Evolutionary conservation across 2,888 invertebrate genomes (phyloP), one percentile per base, ranked within the genome.

Genomic region (Hypercompe scribonia): DNA sequence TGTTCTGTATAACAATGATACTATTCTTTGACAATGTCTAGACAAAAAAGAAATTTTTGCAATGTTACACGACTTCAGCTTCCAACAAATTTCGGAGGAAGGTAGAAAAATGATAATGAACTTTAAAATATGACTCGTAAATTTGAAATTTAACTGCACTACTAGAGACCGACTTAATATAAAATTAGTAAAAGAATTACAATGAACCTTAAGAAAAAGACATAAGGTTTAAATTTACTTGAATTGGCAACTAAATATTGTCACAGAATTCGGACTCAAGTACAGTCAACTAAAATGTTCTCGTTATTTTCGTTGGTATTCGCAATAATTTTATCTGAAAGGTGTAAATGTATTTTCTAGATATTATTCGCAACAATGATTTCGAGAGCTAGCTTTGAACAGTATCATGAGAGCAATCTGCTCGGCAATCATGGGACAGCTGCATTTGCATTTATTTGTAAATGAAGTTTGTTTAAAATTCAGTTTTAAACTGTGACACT

Each of bases 291-390:
- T 61, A 61, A 61, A 84, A 82, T 80, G 70, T 84, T 82, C 76
- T 75, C 84, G 82, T 81, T 76, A 82, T 83, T 83, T 73, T 81
- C 73, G 79, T 70, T 68, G 78, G 77, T 68, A 76, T 65, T 76
- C 76, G 78, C 76, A 74, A 83, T 82, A 79, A 81, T 82, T 82
- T 79, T 70, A 74, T 75, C 21, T 76, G 78, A 80, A 77, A 82
- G 80, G 83, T 84, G 83, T 80, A 77, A 83, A 78, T 68, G 77
- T 77, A 63, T 73, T 73, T 67, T 65, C 54, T 71, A 75, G 70
- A 81, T 80, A 82, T 84, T 84, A 80, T 82, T 82, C 77, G 84
- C 72, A 78, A 77, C 77, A 78, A 80, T 74, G 64, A 78, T 69
- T 79, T 71, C 69, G 78, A 71, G 67, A 76, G 63, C 66, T 68